Base-by-base conservation (phyloP, 2,797 vertebrate species). In the Lagorchestes hirsutus region DNA sequence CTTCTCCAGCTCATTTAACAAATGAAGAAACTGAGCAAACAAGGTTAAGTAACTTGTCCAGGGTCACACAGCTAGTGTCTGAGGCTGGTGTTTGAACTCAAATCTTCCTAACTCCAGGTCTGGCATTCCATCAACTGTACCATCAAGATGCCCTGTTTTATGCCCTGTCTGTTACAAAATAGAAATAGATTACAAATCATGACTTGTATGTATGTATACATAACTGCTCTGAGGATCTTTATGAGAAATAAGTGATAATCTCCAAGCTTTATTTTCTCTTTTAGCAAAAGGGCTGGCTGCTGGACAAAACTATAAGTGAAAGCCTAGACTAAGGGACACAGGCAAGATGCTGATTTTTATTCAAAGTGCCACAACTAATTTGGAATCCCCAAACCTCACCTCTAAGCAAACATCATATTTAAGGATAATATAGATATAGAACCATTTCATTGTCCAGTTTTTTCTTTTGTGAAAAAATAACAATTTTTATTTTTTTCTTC, bases 321-420 rank as follows among this genome's bases (percentile, higher is more conserved):
- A 40, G 31, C 40, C 0, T 4, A 31, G 40, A 46, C 28, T 54
- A 9, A 13, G 12, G 50, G 55, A 59, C 52, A 59, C 58, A 55
- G 90, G 57, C 55, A 40, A n/a, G 1, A 0, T 52, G 0, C 1
- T 0, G 0, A 22, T 4, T n/a, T 91, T 62, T 58, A 27, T 2
- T 10, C 8, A n/a, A 59, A 54, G 34, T n/a, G 40, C 54, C 14
- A 29, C 40, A 29, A 34, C 28, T 31, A 2, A 54, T 12, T 50
- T 54, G 52, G 2, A 24, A 58, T 40, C 14, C 46, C 56, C 31
- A n/a, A 0, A 0, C 12, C n/a, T 31, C 4, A 0, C 0, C 3
- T 24, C 14, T 1, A 11, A 92, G 82, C 56, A 28, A 46, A n/a
- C n/a, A 74, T 74, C 16, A 24, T 24, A 24, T 74, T 74, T 40